Percentiles rank a stretch among this genome's conserved stretches.
These are phyloP conservation scores for Esperia sulphurella DNA, from an alignment of 2,888 invertebrate genomes.

Conservation along the genomic window DNA sequence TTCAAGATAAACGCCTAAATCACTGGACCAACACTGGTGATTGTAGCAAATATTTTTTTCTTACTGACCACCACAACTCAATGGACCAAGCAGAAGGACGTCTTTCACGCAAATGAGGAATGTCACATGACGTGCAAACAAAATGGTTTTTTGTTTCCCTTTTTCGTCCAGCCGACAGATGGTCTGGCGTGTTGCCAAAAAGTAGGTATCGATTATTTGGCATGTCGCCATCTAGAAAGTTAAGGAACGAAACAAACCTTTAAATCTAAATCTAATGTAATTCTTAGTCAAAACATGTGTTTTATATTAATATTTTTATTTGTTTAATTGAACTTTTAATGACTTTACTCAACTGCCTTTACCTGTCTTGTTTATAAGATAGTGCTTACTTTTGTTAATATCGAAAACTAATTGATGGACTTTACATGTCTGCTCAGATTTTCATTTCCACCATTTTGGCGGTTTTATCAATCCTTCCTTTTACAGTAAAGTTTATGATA, in stretches of 20 bases:
- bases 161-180: conserved; percentile 48
- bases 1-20: background rate
- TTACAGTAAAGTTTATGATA: no score
- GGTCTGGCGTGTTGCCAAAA: conserved; percentile 55
- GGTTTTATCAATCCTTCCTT: no score
- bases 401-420: no score
- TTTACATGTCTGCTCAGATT: no score
- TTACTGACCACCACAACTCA: background rate
- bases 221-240: conserved; percentile 48
- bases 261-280: conserved; percentile 8
- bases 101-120: conserved; percentile 13
- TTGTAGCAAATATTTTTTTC: background rate
- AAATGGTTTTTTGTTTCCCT: conserved; percentile 21
- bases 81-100: no score
- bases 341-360: no score
- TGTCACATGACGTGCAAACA: conserved; percentile 15
- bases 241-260: conserved; percentile 58
- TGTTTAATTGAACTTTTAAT: no score
- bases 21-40: background rate
- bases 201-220: conserved; percentile 70
- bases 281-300: background rate
- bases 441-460: no score
- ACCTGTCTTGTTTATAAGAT: no score
- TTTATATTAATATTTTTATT: no score
- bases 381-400: no score